phyloP scores from a whole-genome alignment of 2,888 invertebrate genomes.

The Cephonodes hylas region DNA sequence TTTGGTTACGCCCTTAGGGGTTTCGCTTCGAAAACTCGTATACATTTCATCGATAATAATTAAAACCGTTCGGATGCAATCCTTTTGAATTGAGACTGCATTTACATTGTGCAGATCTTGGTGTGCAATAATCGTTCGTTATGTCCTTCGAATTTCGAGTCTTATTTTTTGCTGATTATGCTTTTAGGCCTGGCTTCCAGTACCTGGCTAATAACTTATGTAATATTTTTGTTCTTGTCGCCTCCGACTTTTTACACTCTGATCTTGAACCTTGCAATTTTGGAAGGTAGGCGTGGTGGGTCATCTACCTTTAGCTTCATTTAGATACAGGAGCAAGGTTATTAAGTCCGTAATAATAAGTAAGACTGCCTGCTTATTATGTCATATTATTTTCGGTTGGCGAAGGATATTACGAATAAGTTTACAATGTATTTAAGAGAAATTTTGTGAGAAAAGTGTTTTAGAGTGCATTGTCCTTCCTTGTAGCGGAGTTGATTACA shows the following conservation, averaged over 20 bases:
- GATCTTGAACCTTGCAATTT: background rate
- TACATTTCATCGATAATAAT: slow-evolving; percentile 30
- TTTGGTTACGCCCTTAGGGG: slow-evolving; percentile 41
- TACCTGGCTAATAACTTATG: background rate
- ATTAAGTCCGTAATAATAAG: background rate
- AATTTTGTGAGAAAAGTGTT: too few species aligned
- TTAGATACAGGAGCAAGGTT: background rate
- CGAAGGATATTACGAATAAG: background rate
- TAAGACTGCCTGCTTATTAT: background rate
- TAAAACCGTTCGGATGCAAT: slow-evolving; percentile 17
- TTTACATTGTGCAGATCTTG: background rate
- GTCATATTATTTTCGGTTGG: background rate
- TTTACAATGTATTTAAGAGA: background rate
- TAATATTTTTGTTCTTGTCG: background rate
- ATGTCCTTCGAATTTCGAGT: background rate
- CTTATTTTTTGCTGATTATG: background rate
- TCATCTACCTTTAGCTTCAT: background rate
- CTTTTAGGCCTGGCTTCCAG: background rate
- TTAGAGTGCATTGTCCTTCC: too few species aligned
- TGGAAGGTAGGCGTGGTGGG: background rate
- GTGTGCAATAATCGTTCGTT: background rate
- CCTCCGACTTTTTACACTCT: background rate
- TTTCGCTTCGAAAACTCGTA: slow-evolving; percentile 20
- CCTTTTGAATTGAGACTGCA: background rate
- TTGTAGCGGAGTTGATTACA: too few species aligned